Base-by-base conservation (phyloP, 2,888 invertebrate species). In the Flexamia atlantica region DNA sequence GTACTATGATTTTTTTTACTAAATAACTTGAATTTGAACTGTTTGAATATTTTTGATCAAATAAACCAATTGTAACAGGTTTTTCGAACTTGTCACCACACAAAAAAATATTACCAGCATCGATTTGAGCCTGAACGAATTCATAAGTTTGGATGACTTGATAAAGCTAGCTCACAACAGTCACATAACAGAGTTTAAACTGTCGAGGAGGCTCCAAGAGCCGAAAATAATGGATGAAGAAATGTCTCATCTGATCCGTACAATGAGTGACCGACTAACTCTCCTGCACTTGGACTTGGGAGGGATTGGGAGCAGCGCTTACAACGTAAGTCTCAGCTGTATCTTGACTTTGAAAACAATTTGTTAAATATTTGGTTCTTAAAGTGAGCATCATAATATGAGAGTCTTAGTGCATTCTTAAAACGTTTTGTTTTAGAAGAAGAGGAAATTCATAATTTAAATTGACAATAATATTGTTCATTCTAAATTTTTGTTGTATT, bases 91-190 rank as follows among this genome's bases (percentile, higher is more conserved):
- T 32, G 17, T 70, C 0, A 40, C 70, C 1, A 2, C 40, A 40
- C 70, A 10, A 17, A 3, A n/a, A 14, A 70, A 70, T 28, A 40
- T 70, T 20, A 70, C 70, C 70, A 20, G 70, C 70, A 70, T 70
- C 17, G 70, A 70, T 12, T 20, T 70, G 5, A 70, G 70, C 23
- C 40, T 70, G 17, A 70, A 70, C 40, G 70, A 70, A 30, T 70
- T 70, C 25, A 17, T 70, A 40, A 70, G 40, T n/a, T 7, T 70
- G 70, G 40, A 40, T 36, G 40, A 70, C 70, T 36, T 70, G 70
- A 70, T 36, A 40, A 40, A 20, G 17, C 1, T 70, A 17, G 70
- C 40, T 14, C 70, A 70, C 40, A 70, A 70, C 70, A 70, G 40
- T 40, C 32, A 23, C 3, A 70, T 70, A 20, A 36, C 23, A 7